Percentiles rank a stretch among this genome's conserved stretches.
These are phyloP conservation scores for Trogon surrucura DNA, from an alignment of 2,113 vertebrate genomes.

Conservation along the genomic window DNA sequence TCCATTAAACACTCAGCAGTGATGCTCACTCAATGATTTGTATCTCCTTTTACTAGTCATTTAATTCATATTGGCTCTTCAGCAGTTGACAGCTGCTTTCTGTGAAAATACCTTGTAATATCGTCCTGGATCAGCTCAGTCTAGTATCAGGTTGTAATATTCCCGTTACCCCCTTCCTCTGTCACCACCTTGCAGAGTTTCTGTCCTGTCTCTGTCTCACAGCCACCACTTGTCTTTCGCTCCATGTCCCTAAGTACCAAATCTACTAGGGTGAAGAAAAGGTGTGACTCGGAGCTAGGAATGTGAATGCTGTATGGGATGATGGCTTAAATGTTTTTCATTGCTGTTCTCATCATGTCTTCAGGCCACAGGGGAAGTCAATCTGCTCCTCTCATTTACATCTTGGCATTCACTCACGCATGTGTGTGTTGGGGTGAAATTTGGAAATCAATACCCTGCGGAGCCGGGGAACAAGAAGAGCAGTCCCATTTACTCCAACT, in stretches of 20 bases:
- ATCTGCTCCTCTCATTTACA: neutral
- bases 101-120: neutral
- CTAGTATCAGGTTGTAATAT: neutral
- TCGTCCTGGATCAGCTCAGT: neutral
- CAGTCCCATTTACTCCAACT: neutral
- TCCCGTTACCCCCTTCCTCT: neutral
- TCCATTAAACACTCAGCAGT: neutral
- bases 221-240: neutral
- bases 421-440: neutral
- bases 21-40: neutral
- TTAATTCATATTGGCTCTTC: neutral
- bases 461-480: neutral
- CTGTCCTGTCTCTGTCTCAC: neutral
- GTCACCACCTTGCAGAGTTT: rapidly evolving
- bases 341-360: neutral
- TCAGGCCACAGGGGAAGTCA: neutral
- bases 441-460: neutral
- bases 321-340: neutral
- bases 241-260: neutral
- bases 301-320: rapidly evolving
- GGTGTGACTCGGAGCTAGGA: neutral
- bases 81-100: neutral
- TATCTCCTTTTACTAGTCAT: neutral
- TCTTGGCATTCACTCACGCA: neutral
- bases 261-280: neutral